These are phyloP conservation scores for Cydia strobilella DNA, from an alignment of 1,140 invertebrate species.

Conservation along the genomic window DNA sequence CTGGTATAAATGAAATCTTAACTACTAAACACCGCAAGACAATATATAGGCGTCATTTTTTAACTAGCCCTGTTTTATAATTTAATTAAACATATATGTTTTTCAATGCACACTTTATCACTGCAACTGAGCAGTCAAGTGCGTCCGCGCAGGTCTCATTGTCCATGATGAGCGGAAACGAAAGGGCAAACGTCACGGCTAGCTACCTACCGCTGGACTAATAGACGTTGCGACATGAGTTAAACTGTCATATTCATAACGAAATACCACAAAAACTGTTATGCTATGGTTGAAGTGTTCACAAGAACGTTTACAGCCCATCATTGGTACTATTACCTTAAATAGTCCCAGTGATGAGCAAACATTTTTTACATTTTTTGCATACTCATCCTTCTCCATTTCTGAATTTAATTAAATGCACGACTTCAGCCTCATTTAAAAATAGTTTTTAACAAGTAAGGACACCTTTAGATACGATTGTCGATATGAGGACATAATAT, in stretches of 20 bases:
- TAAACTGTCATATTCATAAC: not conserved
- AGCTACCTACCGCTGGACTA: conserved; percentile 26
- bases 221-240: not conserved
- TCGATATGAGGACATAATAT: conserved; percentile 24
- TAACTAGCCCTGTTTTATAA: not conserved
- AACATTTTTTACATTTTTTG: no score
- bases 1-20: not conserved
- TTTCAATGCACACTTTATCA: not conserved
- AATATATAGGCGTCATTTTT: not conserved
- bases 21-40: not conserved
- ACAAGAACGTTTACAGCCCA: not conserved
- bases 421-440: not conserved
- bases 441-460: conserved; percentile 1
- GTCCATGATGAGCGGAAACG: conserved; percentile 46
- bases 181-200: conserved; percentile 36
- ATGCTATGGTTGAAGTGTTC: not conserved
- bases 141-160: conserved; percentile 54
- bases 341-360: no score
- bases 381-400: not conserved
- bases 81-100: not conserved
- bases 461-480: conserved; percentile 16
- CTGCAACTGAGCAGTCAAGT: conserved; percentile 40
- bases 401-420: not conserved
- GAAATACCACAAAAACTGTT: not conserved
- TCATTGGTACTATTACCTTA: not conserved